These are phyloP conservation scores for Pogonocherus hispidulus DNA, from an alignment of 2,888 invertebrate genomes.

Conservation along the genomic window DNA sequence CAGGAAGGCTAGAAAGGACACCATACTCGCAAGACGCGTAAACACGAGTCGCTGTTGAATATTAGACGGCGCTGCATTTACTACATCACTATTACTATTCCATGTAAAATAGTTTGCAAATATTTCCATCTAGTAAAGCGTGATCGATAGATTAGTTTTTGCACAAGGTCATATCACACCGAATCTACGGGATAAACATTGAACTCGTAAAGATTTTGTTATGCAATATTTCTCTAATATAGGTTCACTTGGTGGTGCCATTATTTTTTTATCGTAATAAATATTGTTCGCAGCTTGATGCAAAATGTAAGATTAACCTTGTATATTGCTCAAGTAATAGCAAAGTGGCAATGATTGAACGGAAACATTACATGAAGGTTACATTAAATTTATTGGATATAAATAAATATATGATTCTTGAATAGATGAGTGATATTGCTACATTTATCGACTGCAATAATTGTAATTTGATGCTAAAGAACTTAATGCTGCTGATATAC, in stretches of 20 bases:
- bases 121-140: too few relatives aligned
- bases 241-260: too few relatives aligned
- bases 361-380: slow-evolving; percentile 44
- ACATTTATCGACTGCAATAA: neutral
- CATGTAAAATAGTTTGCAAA: too few relatives aligned
- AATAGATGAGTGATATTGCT: neutral
- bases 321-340: neutral
- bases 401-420: slow-evolving; percentile 15
- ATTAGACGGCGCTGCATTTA: too few relatives aligned
- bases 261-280: neutral
- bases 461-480: neutral
- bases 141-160: too few relatives aligned
- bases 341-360: slow-evolving; percentile 31
- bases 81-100: too few relatives aligned
- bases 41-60: too few relatives aligned
- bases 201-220: too few relatives aligned
- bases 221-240: too few relatives aligned
- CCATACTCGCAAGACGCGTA: neutral
- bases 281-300: slow-evolving; percentile 3
- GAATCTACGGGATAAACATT: too few relatives aligned
- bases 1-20: neutral
- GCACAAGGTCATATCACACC: too few relatives aligned
- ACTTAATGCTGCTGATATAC: neutral
- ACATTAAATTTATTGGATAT: slow-evolving; percentile 35
- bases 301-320: slow-evolving; percentile 24